Base-by-base conservation (phyloP, 2,797 vertebrate genomes). In the Danio jaintianensis region DNA sequence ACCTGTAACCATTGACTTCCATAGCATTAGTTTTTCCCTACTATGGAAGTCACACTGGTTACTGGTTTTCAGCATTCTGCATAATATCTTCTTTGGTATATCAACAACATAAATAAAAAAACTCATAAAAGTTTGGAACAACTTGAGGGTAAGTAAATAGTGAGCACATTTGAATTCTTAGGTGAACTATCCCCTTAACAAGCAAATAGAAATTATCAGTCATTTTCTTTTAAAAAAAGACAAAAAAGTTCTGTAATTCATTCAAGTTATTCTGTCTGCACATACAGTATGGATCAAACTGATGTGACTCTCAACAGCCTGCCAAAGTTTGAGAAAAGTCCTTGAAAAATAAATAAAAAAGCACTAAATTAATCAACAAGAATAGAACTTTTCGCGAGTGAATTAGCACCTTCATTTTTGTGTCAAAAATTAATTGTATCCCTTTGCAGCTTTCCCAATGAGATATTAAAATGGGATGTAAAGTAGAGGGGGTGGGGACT, bases 401-500 rank as follows among this genome's bases (percentile, higher is more conserved):
- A 95, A 94, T 95, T 93, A 94, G 91, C 93, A 87, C 92, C 93
- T 94, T 92, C 90, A 91, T 93, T 92, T 94, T 93, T 91, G 92
- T 94, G 93, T 94, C 93, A 95, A 93, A 93, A 94, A 93, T 92
- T 94, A 93, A 94, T 94, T 93, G 92, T 93, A 91, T 93, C 90
- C 90, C 89, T 84, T 74, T 78, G 85, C 82, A 78, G 82, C 82
- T 84, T 85, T 85, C 68, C 77, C 83, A 80, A 85, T 70, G 83
- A 83, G 80, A 80, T 84, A 80, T 86, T 85, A 81, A 83, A 83
- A 85, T 83, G 69, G 83, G 73, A 88, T 82, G 79, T 84, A 84
- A 88, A 85, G 81, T 66, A 86, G 71, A 71, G 63, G 50, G 78
- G 61, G 78, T 82, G 78, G 70, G 62, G 82, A 81, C 82, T 70